A percentile compares a stretch with the other conserved stretches of the same genome.
phyloP scores from a whole-genome alignment of 2,888 invertebrate genomes.

The Dromius quadrimaculatus region DNA sequence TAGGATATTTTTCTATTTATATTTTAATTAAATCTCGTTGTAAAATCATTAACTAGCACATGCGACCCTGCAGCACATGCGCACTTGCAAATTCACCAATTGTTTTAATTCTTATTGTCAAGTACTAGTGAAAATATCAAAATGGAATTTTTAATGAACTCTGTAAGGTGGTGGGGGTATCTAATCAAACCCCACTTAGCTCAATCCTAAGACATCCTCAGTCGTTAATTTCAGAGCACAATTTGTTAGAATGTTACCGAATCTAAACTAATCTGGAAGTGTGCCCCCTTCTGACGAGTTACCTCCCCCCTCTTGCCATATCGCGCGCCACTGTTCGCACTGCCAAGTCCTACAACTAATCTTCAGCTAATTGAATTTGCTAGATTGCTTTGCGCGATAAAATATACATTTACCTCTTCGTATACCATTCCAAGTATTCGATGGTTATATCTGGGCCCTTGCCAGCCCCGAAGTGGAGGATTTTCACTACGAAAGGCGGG shows the following conservation, averaged over 20 bases:
- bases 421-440: constrained; percentile 20
- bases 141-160: constrained; percentile 23
- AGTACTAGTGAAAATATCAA: background rate
- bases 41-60: constrained; percentile 43
- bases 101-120: constrained; percentile 2
- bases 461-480: background rate
- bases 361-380: constrained; percentile 67
- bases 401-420: constrained; percentile 63
- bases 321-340: constrained; percentile 17
- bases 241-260: constrained; percentile 46
- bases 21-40: constrained; percentile 52
- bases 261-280: constrained; percentile 51
- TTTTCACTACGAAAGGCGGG: background rate
- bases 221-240: constrained; percentile 48
- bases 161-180: background rate
- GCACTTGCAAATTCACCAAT: constrained; percentile 13
- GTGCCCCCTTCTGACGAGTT: constrained; percentile 17
- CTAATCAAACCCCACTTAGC: constrained; percentile 29
- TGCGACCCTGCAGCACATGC: constrained; percentile 16
- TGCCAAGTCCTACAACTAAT: constrained; percentile 62
- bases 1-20: constrained; percentile 52
- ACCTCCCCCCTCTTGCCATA: background rate
- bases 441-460: constrained; percentile 25
- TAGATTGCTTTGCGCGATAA: constrained; percentile 67
- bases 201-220: constrained; percentile 38